Evolutionary conservation across 2,888 invertebrate species (phyloP), one percentile per base, ranked within the genome.

Genomic region (Ormyrus thymus): DNA sequence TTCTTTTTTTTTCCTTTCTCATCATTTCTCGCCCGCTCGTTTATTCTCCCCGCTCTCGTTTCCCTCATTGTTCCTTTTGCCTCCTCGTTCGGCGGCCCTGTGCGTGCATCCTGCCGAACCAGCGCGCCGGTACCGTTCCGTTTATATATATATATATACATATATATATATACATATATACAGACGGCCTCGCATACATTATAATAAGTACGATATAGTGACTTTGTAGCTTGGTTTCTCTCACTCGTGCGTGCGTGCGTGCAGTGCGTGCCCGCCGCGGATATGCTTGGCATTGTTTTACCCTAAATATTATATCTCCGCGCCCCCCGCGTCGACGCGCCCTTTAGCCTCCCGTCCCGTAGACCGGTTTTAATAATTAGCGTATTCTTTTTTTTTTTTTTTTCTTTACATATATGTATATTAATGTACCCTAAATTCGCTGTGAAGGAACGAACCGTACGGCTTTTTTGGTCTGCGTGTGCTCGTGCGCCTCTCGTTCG

Each of bases 181-280:
- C 9, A 55, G 55, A 45, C 29, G 29, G 29, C 29, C 29, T 29
- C 1, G 29, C 55, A 9, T 56, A 51, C 61, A 7, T 51, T 45
- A 61, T 61, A 43, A 43, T 29, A 51, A 61, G 29, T 29, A 29
- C 50, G 59, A 70, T 53, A 45, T 50, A 15, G 48, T 61, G 68
- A 55, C 68, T 68, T 43, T 68, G 55, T 68, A 55, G 45, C 8
- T 9, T 13, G 55, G n/a, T 43, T 55, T 56, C 51, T 58, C 51
- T 69, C 66, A 65, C 56, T 55, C 59, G 48, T 76, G 29, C 66
- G 65, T 71, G 75, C 66, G 76, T 70, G 68, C 56, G 77, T 71
- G 71, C 82, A 53, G 84, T 84, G 84, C 84, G 82, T 85, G 84
- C 83, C 80, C 84, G 84, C 84, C 84, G 83, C 84, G 84, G 85